phyloP scores from a whole-genome alignment of 1,140 invertebrate genomes.

The Oppia nitens region DNA sequence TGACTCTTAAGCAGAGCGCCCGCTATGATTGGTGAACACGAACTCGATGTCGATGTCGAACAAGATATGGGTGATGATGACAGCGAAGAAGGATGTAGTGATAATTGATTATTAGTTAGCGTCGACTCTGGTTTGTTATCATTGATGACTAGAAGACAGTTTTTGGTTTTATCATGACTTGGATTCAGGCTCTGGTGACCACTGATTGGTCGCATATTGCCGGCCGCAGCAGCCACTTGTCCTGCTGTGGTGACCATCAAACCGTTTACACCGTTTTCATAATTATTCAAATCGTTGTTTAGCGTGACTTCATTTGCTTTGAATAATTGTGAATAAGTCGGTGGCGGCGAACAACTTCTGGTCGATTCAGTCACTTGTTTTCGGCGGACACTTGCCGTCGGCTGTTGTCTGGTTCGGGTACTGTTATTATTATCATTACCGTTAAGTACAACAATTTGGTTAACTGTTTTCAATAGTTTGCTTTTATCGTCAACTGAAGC shows the following conservation, averaged over 20 bases:
- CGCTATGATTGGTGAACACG: not conserved
- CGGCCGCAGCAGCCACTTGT: no score
- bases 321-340: not conserved
- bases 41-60: not conserved
- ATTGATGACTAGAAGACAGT: not conserved
- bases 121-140: not conserved
- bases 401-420: not conserved
- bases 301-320: not conserved
- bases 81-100: not conserved
- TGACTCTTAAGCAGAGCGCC: not conserved
- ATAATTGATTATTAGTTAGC: not conserved
- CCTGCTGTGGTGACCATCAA: no score
- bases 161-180: not conserved
- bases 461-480: not conserved
- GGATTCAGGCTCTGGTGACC: not conserved
- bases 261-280: no score
- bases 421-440: no score
- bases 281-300: no score
- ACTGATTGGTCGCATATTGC: no score
- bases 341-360: not conserved
- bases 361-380: not conserved
- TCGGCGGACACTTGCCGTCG: not conserved
- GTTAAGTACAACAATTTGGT: not conserved
- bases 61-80: not conserved
- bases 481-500: not conserved